These are phyloP conservation scores for Nyctereutes procyonoides DNA, from an alignment of 2,113 vertebrate genomes.

Conservation along the genomic window DNA sequence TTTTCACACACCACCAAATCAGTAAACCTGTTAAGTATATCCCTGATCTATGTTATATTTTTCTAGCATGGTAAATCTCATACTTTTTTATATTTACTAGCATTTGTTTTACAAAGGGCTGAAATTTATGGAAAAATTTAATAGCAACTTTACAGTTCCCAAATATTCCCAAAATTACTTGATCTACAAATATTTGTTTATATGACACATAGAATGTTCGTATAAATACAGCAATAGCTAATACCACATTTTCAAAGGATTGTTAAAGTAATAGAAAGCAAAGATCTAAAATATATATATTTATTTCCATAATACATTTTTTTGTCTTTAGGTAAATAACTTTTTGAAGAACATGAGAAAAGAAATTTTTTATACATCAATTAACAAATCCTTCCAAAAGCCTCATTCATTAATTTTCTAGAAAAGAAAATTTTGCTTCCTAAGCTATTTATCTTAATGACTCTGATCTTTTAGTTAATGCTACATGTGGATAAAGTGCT, in stretches of 20 bases:
- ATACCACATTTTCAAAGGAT: conserved; percentile 11
- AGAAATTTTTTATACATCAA: background rate
- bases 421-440: background rate
- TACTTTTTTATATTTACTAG: conserved; percentile 51
- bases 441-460: background rate
- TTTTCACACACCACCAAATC: background rate
- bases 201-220: background rate
- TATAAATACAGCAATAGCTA: background rate
- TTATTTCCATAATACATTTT: background rate
- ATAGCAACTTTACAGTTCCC: background rate
- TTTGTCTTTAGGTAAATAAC: conserved; percentile 8
- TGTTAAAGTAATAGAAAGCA: conserved; percentile 11
- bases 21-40: background rate
- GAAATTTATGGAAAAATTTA: conserved; percentile 11
- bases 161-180: background rate
- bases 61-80: background rate
- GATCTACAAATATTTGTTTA: background rate
- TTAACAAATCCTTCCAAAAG: background rate
- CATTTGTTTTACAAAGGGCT: conserved; percentile 3
- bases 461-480: conserved; percentile 31
- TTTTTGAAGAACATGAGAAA: conserved; percentile 10
- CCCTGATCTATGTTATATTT: background rate
- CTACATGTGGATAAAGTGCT: conserved; percentile 22
- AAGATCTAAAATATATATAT: background rate
- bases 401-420: conserved; percentile 44